Conservation (phyloP, 2,888 invertebrate genomes). For the Zhengitettix transpicula region DNA sequence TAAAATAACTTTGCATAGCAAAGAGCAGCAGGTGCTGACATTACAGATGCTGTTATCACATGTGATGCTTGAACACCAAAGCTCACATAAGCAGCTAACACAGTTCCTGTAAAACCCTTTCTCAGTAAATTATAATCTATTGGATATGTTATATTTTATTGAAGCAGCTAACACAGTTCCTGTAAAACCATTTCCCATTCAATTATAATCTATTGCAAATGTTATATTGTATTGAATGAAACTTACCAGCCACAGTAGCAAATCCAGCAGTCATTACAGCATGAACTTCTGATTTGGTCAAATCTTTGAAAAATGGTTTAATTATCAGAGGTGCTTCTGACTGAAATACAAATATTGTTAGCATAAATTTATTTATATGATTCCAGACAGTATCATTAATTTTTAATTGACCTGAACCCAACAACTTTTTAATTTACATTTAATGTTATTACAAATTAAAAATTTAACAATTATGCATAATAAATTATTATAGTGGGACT, state of each 20-base stretch:
- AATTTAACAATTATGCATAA: no score
- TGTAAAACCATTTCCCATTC: neutral
- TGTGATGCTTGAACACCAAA: slow-evolving; percentile 81
- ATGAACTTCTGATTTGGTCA: slow-evolving; percentile 86
- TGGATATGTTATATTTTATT: neutral
- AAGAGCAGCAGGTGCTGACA: slow-evolving; percentile 90
- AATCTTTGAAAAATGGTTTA: slow-evolving; percentile 63
- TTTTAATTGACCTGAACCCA: no score
- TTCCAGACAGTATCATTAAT: no score
- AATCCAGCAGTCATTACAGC: slow-evolving; percentile 89
- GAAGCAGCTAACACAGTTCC: neutral
- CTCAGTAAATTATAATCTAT: neutral
- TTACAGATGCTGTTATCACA: slow-evolving; percentile 81
- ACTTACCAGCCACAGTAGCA: slow-evolving; percentile 74
- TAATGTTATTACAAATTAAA: no score
- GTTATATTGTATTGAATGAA: neutral
- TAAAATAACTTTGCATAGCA: slow-evolving; percentile 79
- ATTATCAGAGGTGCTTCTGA: slow-evolving; percentile 81
- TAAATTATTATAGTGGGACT: no score
- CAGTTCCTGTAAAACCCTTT: slow-evolving; percentile 44
- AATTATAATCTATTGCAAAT: neutral
- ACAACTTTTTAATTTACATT: no score
- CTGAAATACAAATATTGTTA: slow-evolving; percentile 28
- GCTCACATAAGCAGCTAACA: slow-evolving; percentile 79
- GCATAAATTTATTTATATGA: no score